A percentile compares a stretch with the other conserved stretches of the same genome.
These are phyloP conservation scores for Drosophila testacea DNA, from an alignment of 2,888 invertebrate genomes.

Conservation along the genomic window DNA sequence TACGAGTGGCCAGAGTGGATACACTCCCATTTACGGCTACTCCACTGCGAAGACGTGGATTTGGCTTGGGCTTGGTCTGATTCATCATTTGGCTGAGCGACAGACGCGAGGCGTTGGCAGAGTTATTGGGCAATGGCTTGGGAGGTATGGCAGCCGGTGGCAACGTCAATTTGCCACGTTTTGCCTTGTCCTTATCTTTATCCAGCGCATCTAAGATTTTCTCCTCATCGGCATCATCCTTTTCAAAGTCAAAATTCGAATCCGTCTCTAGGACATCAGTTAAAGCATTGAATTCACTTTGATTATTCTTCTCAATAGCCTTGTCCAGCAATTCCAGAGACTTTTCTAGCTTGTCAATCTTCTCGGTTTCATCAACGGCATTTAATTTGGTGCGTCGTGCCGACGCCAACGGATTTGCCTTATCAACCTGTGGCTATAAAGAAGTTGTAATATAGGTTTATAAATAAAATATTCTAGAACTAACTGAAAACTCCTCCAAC, in stretches of 20 bases:
- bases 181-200: slow-evolving; percentile 15
- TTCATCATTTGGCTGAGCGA: slow-evolving; percentile 53
- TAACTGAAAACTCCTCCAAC: slow-evolving; percentile 81
- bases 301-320: slow-evolving; percentile 72
- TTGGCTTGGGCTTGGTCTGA: slow-evolving; percentile 44
- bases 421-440: slow-evolving; percentile 34
- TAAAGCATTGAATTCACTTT: slow-evolving; percentile 62
- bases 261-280: slow-evolving; percentile 65
- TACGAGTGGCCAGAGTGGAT: slow-evolving; percentile 12
- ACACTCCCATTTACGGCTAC: slow-evolving; percentile 4
- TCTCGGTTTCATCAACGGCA: slow-evolving; percentile 61
- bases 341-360: slow-evolving; percentile 70
- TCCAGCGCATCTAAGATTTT: slow-evolving; percentile 35
- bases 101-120: slow-evolving; percentile 36
- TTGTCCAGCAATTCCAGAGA: slow-evolving; percentile 69
- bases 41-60: slow-evolving; percentile 43
- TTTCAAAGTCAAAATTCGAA: slow-evolving; percentile 55
- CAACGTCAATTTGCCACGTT: slow-evolving; percentile 55
- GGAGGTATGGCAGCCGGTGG: slow-evolving; percentile 55
- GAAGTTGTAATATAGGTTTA: background rate
- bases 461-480: slow-evolving; percentile 1
- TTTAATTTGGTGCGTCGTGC: slow-evolving; percentile 59
- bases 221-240: slow-evolving; percentile 53
- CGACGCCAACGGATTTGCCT: slow-evolving; percentile 57
- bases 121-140: slow-evolving; percentile 16